A percentile compares a stretch with the other conserved stretches of the same genome.
phyloP scores from a whole-genome alignment of 1,140 invertebrate genomes.

The Ylistrum balloti region DNA sequence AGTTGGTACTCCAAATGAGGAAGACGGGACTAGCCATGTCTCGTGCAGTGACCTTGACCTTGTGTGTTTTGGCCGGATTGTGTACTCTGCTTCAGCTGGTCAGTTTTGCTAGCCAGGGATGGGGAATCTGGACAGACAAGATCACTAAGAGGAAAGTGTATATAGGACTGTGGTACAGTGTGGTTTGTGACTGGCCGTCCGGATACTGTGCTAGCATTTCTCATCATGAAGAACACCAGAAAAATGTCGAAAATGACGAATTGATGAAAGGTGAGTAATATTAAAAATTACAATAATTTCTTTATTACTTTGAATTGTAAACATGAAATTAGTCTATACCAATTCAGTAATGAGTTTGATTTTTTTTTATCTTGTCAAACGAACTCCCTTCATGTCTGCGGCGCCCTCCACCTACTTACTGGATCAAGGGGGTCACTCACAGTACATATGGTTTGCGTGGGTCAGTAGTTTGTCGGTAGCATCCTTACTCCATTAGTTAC shows the following conservation, averaged over 20 bases:
- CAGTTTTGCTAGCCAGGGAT: not conserved
- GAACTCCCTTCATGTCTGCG: too few species aligned
- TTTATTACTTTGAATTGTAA: too few species aligned
- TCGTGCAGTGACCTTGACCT: slow-evolving; percentile 14
- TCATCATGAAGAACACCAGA: not conserved
- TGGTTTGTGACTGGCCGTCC: not conserved
- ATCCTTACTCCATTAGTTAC: too few species aligned
- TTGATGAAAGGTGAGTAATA: not conserved
- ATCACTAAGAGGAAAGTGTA: not conserved
- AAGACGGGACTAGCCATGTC: slow-evolving; percentile 19
- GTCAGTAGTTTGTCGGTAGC: too few species aligned
- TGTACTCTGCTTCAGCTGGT: not conserved
- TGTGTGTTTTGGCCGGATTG: slow-evolving; percentile 4
- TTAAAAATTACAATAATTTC: not conserved
- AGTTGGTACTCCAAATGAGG: not conserved
- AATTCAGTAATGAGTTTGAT: too few species aligned
- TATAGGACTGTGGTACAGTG: not conserved
- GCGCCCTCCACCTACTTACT: too few species aligned
- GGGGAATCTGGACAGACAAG: not conserved
- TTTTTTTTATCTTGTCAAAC: too few species aligned
- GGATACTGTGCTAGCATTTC: slow-evolving; percentile 8
- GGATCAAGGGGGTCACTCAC: too few species aligned
- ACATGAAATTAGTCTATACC: too few species aligned
- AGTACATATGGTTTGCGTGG: too few species aligned
- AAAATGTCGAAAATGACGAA: not conserved